Conservation (phyloP, 1,140 invertebrate species). For the Phthorimaea operculella region DNA sequence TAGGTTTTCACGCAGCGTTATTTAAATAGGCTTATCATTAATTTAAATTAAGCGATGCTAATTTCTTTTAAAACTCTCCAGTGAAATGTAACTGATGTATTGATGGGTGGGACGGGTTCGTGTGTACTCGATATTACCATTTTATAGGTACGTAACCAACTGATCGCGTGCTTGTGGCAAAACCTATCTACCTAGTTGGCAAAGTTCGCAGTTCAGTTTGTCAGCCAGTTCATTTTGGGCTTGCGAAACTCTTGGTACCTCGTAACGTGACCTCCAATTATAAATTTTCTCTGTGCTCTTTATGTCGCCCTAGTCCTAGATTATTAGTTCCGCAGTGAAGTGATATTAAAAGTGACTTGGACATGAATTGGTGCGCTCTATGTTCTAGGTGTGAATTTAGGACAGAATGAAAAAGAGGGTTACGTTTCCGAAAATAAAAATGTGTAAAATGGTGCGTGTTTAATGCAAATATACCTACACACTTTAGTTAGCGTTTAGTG, state of each 20-base stretch:
- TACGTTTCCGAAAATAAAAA: conserved; percentile 44
- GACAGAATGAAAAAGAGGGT: conserved; percentile 36
- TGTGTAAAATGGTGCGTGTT: conserved; percentile 44
- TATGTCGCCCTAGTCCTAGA: neutral
- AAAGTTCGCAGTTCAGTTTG: conserved; percentile 38
- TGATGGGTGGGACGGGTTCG: conserved; percentile 17
- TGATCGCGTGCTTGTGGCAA: conserved; percentile 53
- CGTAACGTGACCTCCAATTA: conserved; percentile 17
- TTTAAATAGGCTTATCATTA: too few species aligned
- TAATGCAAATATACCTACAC: conserved; percentile 4
- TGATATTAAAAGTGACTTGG: too few species aligned
- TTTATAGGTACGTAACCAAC: conserved; percentile 22
- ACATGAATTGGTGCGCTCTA: too few species aligned
- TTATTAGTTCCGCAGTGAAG: neutral
- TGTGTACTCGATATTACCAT: conserved; percentile 36
- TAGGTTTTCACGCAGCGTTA: too few species aligned
- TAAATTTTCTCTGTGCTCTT: neutral
- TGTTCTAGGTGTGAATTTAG: too few species aligned
- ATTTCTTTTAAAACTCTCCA: neutral
- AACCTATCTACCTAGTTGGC: conserved; percentile 40
- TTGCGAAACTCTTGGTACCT: conserved; percentile 40
- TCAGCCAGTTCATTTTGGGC: conserved; percentile 43
- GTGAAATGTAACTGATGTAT: neutral
- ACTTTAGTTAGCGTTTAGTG: conserved; percentile 18
- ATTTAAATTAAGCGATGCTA: too few species aligned